Base-by-base conservation (phyloP, 2,797 vertebrate species). In the Eulemur mongoz region DNA sequence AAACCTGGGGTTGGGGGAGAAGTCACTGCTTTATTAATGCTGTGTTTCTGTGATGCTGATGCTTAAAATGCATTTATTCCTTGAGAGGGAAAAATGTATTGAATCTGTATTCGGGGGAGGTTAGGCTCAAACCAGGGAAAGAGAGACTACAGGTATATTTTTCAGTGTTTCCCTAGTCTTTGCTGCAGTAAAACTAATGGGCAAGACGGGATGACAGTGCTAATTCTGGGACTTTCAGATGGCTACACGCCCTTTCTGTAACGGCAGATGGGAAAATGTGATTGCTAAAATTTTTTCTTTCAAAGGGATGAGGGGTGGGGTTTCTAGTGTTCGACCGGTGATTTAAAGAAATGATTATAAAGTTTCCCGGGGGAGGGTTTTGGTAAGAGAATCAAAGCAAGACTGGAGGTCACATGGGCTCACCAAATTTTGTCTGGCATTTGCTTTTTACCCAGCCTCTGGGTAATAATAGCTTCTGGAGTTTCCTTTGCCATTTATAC, bases 161-260 rank as follows among this genome's bases (percentile, higher is more conserved):
- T 4, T 89, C 93, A 76, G 81, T 43, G 27, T 76, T 14, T 54
- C 93, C 3, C 78, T 57, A 57, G 94, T 95, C 93, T 50, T 75
- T 95, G 94, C 97, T 98, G 98, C 98, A 98, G 97, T 93, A 89
- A 69, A 94, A 97, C 91, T 96, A 93, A 96, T 18, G 3, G 96
- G 89, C 96, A 95, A 35, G 96, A 96, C 4, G 27, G 89, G 93
- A 98, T 98, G 98, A 98, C 98, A 96, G 65, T 97, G 98, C 98
- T 98, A 69, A 98, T 98, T 98, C 96, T 88, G 93, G 65, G 86
- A 95, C 93, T 98, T 97, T 57, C 94, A 1, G 75, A n/a, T 12
- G 52, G 97, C 91, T 97, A 97, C 75, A 27, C 18, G 4, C 92
- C 84, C 95, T 94, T 22, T 63, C 38, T 69, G 78, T 57, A 65